Percentiles rank a stretch among this genome's conserved stretches.
Conservation (phyloP, 2,113 vertebrate genomes). For the Taurulus bubalis region DNA sequence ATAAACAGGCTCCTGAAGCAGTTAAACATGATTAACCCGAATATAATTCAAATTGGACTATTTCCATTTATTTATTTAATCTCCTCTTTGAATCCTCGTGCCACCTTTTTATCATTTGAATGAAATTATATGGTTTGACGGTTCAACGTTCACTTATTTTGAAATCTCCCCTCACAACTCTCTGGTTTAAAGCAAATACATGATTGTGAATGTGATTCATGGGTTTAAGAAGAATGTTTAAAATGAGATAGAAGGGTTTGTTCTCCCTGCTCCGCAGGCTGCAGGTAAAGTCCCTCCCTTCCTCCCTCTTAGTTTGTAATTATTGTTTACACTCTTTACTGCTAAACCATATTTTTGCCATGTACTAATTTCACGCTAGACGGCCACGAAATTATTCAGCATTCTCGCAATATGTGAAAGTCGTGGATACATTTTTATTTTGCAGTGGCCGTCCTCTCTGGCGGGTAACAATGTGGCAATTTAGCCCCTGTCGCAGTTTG, state of each 20-base stretch:
- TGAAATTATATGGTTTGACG: background rate
- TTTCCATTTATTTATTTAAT: background rate
- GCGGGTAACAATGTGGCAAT: slow-evolving; percentile 61
- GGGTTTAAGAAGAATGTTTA: background rate
- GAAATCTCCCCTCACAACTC: background rate
- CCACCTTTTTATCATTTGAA: background rate
- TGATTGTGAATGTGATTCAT: background rate
- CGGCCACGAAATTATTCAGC: slow-evolving; percentile 69
- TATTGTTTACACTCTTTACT: slow-evolving; percentile 73
- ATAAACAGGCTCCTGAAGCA: background rate
- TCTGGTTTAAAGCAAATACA: slow-evolving; percentile 3
- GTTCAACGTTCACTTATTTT: background rate
- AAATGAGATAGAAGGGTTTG: slow-evolving; percentile 32
- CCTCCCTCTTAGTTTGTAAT: slow-evolving; percentile 58
- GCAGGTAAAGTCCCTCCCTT: slow-evolving; percentile 28
- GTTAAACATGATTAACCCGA: background rate
- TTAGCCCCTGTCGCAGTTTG: slow-evolving; percentile 63
- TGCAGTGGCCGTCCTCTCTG: background rate
- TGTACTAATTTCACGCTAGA: slow-evolving; percentile 75
- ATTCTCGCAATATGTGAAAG: slow-evolving; percentile 54
- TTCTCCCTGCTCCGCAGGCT: slow-evolving; percentile 6
- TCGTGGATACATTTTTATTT: slow-evolving; percentile 63
- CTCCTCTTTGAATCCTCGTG: background rate
- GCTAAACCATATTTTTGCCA: slow-evolving; percentile 62
- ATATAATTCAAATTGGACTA: background rate